Conservation (phyloP, 2,888 invertebrate genomes). For the Xylota sylvarum region DNA sequence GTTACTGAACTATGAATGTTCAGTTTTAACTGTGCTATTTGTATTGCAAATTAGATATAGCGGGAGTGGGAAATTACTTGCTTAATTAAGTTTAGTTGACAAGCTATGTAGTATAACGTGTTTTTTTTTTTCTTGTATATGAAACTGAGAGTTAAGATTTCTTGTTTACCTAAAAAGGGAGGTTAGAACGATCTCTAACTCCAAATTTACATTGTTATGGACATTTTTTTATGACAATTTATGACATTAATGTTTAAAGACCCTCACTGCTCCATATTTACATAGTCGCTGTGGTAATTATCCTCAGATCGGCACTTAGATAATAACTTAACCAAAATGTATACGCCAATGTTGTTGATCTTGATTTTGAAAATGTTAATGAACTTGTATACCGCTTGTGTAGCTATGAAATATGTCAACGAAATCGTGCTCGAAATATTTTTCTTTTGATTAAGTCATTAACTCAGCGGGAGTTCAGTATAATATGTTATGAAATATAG, state of each 20-base stretch:
- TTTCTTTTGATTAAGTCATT: too few relatives aligned
- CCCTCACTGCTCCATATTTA: not conserved
- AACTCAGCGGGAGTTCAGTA: too few relatives aligned
- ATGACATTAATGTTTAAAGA: not conserved
- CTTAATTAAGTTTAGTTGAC: not conserved
- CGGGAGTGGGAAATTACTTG: not conserved
- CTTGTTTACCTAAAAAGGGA: not conserved
- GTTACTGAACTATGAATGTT: slow-evolving; percentile 23
- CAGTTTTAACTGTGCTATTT: slow-evolving; percentile 32
- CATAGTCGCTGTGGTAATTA: not conserved
- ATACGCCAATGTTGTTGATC: not conserved
- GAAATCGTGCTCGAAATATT: not conserved
- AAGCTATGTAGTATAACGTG: slow-evolving; percentile 6
- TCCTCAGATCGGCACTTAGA: not conserved
- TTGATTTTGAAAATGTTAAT: not conserved
- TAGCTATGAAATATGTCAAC: not conserved
- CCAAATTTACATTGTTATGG: not conserved
- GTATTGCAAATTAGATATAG: slow-evolving; percentile 46
- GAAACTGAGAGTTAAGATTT: slow-evolving; percentile 10
- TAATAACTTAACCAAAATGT: not conserved
- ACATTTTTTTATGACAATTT: not conserved
- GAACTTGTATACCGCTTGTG: not conserved
- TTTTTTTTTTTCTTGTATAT: not conserved
- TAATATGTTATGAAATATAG: too few relatives aligned
- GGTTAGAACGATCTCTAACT: not conserved